phyloP scores from a whole-genome alignment of 2,797 vertebrate species.

The Coracias cyanogaster region DNA sequence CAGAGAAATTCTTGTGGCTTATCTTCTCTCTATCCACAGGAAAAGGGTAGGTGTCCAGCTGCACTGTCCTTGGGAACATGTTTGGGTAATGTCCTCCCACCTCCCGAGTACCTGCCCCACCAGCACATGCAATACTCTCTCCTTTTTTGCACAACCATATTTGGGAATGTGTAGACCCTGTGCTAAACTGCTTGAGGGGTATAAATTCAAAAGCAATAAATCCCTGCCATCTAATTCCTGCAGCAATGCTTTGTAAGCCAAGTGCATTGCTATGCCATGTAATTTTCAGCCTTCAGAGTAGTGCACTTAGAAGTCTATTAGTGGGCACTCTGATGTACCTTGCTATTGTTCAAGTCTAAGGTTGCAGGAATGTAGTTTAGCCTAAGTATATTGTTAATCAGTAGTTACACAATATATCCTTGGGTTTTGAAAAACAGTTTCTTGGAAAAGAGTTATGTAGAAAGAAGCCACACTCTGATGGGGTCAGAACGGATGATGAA shows the following conservation, averaged over 20 bases:
- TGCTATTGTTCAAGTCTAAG: not conserved
- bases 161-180: fast-evolving
- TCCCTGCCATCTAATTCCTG: not conserved
- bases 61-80: not conserved
- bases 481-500: not conserved
- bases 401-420: not conserved
- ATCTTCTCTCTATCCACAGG: not conserved
- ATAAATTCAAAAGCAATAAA: not conserved
- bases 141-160: not conserved
- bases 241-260: not conserved
- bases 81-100: not conserved
- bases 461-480: not conserved
- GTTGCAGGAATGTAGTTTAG: not conserved
- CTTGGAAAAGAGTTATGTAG: not conserved
- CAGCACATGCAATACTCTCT: not conserved
- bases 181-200: not conserved
- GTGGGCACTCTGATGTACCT: not conserved
- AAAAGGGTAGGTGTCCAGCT: not conserved
- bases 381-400: not conserved
- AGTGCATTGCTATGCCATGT: not conserved
- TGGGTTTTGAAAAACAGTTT: not conserved
- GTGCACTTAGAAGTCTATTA: not conserved
- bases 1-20: not conserved
- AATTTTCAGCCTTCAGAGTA: not conserved
- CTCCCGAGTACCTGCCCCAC: not conserved